Evolutionary conservation across 1,140 invertebrate genomes (phyloP), one percentile per base, ranked within the genome.

Genomic region (Brachionus paranguensis): DNA sequence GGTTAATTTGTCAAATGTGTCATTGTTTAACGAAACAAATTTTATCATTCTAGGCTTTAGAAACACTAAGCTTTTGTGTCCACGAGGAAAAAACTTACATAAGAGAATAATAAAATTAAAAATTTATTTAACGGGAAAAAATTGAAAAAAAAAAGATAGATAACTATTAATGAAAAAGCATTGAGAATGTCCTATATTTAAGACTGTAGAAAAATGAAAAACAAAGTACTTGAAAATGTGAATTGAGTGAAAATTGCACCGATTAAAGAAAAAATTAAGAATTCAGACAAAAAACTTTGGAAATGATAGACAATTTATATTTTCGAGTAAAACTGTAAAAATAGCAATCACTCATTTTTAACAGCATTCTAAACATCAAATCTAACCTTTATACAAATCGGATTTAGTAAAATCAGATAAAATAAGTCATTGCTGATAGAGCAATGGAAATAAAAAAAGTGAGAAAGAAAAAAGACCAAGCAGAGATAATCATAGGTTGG

Each of bases 401-500:
- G 68, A 72, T 72, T 72, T 72, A 5, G 33, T 20, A 72, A 43
- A 72, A 41, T 41, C 41, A 72, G 33, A 41, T 41, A 41, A 72
- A 37, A 37, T 37, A 37, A 10, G 6, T n/a, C 27, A 70, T 24
- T 65, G 20, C 27, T 11, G 11, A 70, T 70, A 70, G 27, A 70
- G 53, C 17, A 65, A 64, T 64, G 20, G 60, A 64, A 10, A 64
- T 8, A 65, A 65, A 5, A 33, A 37, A 37, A 37, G 27, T 20
- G 45, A 64, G 60, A 64, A 64, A 29, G 27, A n/a, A 17, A 70
- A 70, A 70, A 70, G 37, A 12, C 65, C 72, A 74, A 74, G 41
- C 70, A 76, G 72, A 50, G 72, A 76, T 76, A 76, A 76, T 76
- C 72, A 76, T 76, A 76, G 11, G 45, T 76, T 76, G 12, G 68